Evolutionary conservation across 2,113 vertebrate genomes (phyloP).

Genomic region (Myiopsitta monachus): DNA sequence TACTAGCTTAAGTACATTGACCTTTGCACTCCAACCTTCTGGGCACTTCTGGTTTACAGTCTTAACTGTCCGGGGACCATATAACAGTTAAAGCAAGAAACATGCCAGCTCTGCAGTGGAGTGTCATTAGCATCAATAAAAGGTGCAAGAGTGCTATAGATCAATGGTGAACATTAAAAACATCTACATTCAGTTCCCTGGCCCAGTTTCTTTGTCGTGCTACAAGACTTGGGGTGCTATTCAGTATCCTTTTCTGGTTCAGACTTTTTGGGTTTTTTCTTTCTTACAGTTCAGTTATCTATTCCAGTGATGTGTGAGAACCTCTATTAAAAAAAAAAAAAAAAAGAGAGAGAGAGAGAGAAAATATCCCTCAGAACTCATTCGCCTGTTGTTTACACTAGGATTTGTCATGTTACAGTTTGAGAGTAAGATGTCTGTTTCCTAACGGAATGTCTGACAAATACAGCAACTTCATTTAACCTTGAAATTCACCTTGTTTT

Average conservation of each 20-base stretch:
- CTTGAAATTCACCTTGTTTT: background rate
- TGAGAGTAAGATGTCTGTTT: background rate
- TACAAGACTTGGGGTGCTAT: background rate
- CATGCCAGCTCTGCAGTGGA: background rate
- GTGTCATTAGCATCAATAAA: background rate
- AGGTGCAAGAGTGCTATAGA: background rate
- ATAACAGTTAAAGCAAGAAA: conserved; percentile 10
- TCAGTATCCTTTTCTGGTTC: background rate
- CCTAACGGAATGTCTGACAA: background rate
- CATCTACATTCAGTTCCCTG: background rate
- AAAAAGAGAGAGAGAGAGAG: background rate
- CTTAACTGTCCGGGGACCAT: background rate
- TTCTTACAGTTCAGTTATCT: background rate
- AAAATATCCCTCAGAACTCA: background rate
- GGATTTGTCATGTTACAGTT: background rate
- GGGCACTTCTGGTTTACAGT: conserved; percentile 29
- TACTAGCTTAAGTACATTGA: conserved; percentile 36
- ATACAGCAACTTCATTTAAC: background rate
- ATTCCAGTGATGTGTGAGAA: background rate
- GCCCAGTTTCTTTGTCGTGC: background rate
- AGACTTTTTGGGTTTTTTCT: background rate
- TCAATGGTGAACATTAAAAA: background rate
- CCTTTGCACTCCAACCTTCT: conserved; percentile 33
- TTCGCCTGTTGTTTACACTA: background rate
- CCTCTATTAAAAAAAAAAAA: background rate